Evolutionary conservation across 2,113 vertebrate species (phyloP).

Genomic region (Arizona elegans): DNA sequence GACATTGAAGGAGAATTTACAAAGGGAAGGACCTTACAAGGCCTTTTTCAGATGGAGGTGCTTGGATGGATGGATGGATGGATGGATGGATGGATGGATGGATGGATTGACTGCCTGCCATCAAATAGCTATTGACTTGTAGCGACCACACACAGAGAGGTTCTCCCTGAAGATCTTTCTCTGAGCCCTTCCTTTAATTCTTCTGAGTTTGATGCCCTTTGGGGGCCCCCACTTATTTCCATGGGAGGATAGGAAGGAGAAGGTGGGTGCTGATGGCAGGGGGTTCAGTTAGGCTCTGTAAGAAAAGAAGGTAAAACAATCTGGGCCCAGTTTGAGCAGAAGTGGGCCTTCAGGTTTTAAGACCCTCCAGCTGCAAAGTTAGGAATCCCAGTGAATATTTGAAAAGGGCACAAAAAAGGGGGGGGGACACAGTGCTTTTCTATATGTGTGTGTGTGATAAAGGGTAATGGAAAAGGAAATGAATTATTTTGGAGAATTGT

Average conservation of each 20-base stretch:
- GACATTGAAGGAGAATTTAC: neutral
- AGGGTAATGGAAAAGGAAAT: neutral
- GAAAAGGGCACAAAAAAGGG: neutral
- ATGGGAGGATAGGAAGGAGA: neutral
- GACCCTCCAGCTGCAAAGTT: neutral
- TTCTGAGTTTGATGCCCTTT: neutral
- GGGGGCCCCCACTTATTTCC: neutral
- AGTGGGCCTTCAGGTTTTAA: neutral
- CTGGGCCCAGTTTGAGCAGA: neutral
- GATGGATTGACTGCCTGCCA: neutral
- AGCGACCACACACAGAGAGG: neutral
- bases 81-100: neutral
- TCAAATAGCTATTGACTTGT: neutral
- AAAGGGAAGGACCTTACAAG: neutral
- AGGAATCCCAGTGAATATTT: neutral
- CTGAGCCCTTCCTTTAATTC: neutral
- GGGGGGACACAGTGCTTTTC: neutral
- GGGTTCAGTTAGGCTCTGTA: neutral
- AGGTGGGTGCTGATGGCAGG: neutral
- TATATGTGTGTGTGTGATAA: neutral
- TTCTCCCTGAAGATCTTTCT: neutral
- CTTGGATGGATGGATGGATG: neutral
- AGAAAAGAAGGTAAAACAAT: neutral
- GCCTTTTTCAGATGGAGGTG: neutral
- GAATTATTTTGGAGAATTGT: neutral